Evolutionary conservation across 1,140 invertebrate genomes (phyloP).

Genomic region (Drosophila arawakana): DNA sequence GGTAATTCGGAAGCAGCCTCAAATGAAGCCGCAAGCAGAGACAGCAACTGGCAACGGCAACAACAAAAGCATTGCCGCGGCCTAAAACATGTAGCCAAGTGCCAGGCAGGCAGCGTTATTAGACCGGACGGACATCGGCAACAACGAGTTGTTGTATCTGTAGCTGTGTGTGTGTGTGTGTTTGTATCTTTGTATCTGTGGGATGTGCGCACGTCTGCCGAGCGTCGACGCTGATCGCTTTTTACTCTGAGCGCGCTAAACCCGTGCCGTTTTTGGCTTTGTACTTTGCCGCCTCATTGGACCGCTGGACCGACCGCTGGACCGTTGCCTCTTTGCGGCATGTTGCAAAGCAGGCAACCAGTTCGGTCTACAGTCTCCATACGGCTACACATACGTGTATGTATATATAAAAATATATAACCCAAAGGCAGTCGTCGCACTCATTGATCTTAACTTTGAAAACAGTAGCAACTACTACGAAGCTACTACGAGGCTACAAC

Average conservation of each 20-base stretch:
- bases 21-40: constrained; percentile 74
- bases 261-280: constrained; percentile 84
- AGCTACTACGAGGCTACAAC: constrained; percentile 21
- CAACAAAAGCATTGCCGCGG: constrained; percentile 63
- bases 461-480: constrained; percentile 77
- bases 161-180: constrained; percentile 23
- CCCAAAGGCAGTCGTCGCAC: constrained; percentile 68
- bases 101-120: constrained; percentile 61
- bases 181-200: constrained; percentile 53
- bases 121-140: constrained; percentile 62
- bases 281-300: constrained; percentile 73
- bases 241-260: constrained; percentile 84
- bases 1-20: constrained; percentile 82
- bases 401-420: constrained; percentile 10
- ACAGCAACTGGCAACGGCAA: constrained; percentile 28
- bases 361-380: too few relatives aligned
- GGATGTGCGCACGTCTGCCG: constrained; percentile 75
- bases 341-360: constrained; percentile 72
- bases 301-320: constrained; percentile 38
- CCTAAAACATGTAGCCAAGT: constrained; percentile 72
- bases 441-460: constrained; percentile 84
- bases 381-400: too few relatives aligned
- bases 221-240: constrained; percentile 71
- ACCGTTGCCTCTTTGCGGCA: constrained; percentile 67
- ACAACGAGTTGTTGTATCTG: constrained; percentile 18